Evolutionary conservation across 2,888 invertebrate genomes (phyloP).

Genomic region (Synergus itoensis): DNA sequence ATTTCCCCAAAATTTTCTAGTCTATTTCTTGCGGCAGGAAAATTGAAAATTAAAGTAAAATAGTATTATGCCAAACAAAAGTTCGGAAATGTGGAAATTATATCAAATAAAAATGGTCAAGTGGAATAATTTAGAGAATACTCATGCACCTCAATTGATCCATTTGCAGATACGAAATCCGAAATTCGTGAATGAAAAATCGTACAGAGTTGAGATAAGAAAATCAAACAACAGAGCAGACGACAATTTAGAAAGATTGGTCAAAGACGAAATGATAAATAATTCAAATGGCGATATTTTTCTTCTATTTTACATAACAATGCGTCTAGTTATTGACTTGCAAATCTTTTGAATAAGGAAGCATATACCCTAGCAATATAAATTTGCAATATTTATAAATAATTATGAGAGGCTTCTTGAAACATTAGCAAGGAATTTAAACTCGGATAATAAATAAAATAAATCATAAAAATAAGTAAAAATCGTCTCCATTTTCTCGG

Average conservation of each 20-base stretch:
- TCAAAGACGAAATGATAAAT: constrained; percentile 24
- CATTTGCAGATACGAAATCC: background rate
- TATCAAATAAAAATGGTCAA: no score
- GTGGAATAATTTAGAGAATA: no score
- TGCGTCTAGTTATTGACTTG: constrained; percentile 27
- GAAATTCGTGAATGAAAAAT: background rate
- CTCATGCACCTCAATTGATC: no score
- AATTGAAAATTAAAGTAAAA: no score
- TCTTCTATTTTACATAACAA: constrained; percentile 35
- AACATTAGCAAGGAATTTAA: background rate
- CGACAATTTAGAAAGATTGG: background rate
- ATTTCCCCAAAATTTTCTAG: background rate
- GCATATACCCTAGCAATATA: constrained; percentile 16
- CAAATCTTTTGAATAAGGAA: constrained; percentile 13
- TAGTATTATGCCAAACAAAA: no score
- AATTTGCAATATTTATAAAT: constrained; percentile 31
- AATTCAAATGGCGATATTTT: constrained; percentile 22
- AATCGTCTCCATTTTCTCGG: background rate
- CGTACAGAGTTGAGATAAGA: background rate
- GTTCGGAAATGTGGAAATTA: no score
- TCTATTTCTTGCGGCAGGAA: no score
- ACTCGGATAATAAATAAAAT: background rate
- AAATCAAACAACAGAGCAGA: background rate
- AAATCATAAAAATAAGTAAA: background rate
- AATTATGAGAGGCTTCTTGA: background rate